Conservation (phyloP, 2,888 invertebrate genomes). For the Amiota communis region DNA sequence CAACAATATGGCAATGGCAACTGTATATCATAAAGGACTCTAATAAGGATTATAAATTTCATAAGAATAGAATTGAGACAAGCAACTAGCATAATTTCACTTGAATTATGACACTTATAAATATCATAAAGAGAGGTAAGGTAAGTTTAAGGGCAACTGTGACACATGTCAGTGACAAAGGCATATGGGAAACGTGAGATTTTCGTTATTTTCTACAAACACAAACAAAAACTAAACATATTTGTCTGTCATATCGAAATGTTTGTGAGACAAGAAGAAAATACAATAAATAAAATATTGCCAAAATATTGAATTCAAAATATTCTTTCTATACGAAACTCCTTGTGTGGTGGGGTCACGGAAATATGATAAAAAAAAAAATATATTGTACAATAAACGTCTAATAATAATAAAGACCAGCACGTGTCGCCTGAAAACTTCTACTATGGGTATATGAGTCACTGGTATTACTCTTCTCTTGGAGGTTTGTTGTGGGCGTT, state of each 20-base stretch:
- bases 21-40: constrained; percentile 8
- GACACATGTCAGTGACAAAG: constrained; percentile 14
- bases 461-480: background rate
- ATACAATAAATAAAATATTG: background rate
- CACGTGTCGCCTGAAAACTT: background rate
- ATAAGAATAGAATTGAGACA: background rate
- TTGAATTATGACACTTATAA: constrained; percentile 23
- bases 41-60: constrained; percentile 19
- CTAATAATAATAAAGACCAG: constrained; percentile 2
- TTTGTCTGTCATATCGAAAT: background rate
- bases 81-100: constrained; percentile 12
- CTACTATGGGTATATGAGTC: background rate
- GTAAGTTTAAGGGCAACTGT: constrained; percentile 1
- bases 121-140: background rate
- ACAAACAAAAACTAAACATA: background rate
- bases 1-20: constrained; percentile 7
- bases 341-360: constrained; percentile 16
- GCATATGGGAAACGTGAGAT: constrained; percentile 7
- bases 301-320: constrained; percentile 16
- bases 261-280: background rate
- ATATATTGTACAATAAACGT: too few relatives aligned
- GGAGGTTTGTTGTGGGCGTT: too few relatives aligned
- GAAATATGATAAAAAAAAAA: background rate
- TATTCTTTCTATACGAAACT: background rate
- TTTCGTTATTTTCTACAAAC: background rate